A percentile compares a stretch with the other conserved stretches of the same genome.
Evolutionary conservation across 2,113 vertebrate species (phyloP).

Genomic region (Mus spicilegus): DNA sequence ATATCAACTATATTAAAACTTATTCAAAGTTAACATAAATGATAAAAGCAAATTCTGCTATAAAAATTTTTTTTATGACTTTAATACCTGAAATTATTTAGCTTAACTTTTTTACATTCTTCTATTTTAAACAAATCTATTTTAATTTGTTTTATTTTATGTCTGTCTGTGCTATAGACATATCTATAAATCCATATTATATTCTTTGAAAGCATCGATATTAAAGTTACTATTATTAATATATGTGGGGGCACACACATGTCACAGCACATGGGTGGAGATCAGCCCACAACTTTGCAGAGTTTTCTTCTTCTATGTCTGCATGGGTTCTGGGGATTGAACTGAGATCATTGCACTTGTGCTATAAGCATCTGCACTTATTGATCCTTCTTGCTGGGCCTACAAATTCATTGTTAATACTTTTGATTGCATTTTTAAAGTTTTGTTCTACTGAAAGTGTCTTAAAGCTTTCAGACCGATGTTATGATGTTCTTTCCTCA

Average conservation of each 20-base stretch:
- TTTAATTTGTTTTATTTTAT: not conserved
- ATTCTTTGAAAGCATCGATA: not conserved
- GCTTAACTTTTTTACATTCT: not conserved
- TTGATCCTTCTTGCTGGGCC: not conserved
- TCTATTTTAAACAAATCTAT: not conserved
- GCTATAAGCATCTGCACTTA: not conserved
- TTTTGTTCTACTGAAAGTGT: not conserved
- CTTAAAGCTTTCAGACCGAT: not conserved
- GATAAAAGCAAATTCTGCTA: not conserved
- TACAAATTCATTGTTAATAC: not conserved
- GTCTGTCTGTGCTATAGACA: not conserved
- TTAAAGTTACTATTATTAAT: not conserved
- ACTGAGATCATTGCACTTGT: not conserved
- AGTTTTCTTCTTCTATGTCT: not conserved
- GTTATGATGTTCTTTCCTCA: not conserved
- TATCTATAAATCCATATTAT: not conserved
- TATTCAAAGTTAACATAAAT: not conserved
- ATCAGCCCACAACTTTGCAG: not conserved
- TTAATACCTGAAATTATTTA: not conserved
- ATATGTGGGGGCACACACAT: not conserved
- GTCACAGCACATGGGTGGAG: not conserved
- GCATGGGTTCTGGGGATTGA: not conserved
- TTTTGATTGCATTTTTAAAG: not conserved
- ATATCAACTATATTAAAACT: not conserved
- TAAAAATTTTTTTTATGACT: not conserved